Base-by-base conservation (phyloP, 2,888 invertebrate species). In the Odontocerum albicorne region DNA sequence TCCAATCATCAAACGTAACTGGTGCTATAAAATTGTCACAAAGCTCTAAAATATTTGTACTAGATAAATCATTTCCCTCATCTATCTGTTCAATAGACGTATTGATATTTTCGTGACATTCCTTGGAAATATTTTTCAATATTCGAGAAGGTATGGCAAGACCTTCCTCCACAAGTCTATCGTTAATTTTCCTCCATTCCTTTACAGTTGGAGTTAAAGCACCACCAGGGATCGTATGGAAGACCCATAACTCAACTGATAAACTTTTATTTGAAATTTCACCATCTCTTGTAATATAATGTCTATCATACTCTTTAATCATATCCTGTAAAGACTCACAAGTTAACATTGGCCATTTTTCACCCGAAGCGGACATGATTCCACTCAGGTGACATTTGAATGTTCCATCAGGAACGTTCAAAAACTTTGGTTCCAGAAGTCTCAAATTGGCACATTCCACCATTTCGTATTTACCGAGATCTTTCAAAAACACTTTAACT, bases 301-400 rank as follows among this genome's bases (percentile, higher is more conserved):
- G 62, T 54, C 72, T 67, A 4, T 74, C 71, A 65, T 82, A 82
- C 0, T 70, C 72, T 1, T 72, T 70, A 1, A 85, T 67, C 2
- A 83, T 70, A 10, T 81, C 79, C 38, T 73, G 72, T 1, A 90
- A 74, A 60, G 74, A 81, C 59, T 86, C 82, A 20, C 81, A 81
- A 0, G 88, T 80, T 1, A 82, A 65, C 0, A 74, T 72, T 0
- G 83, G 80, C 87, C 87, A 88, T 17, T 75, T 75, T 0, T 77
- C 74, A 1, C 82, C 85, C 0, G 87, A 86, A 0, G 88, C 86
- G 0, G 92, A 86, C 17, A 74, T 70, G 7, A 92, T 79, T 15
- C 87, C 86, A 1, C 81, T 82, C 44, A 93, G 67, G 66, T 86
- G 85, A 59, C 91, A 87, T 61, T 81, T 81, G 16, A 85, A 73